Conservation (phyloP, 2,888 invertebrate genomes). For the Actias luna region DNA sequence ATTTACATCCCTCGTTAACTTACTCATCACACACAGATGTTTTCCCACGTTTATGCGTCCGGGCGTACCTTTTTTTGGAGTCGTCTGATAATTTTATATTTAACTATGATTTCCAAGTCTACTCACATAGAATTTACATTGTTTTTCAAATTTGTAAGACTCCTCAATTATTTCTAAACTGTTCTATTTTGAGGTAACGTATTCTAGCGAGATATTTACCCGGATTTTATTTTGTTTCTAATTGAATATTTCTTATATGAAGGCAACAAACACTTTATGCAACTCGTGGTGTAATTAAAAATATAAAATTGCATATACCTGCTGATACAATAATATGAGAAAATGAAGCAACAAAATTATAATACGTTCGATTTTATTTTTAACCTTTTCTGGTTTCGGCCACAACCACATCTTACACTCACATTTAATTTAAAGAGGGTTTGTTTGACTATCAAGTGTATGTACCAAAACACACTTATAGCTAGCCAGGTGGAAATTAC, state of each 20-base stretch:
- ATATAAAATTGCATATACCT: no score
- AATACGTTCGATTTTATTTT: no score
- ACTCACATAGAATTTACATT: neutral
- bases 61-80: constrained; percentile 4
- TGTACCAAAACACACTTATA: no score
- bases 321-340: no score
- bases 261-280: no score
- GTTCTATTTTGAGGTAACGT: neutral
- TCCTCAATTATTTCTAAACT: neutral
- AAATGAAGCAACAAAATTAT: no score
- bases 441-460: no score
- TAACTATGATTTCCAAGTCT: neutral
- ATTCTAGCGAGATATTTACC: neutral
- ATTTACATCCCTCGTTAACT: constrained; percentile 18
- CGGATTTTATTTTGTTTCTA: neutral
- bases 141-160: neutral
- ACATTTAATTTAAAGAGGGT: no score
- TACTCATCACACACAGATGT: constrained; percentile 14
- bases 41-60: constrained; percentile 9
- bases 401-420: no score
- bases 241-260: neutral
- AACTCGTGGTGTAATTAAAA: no score
- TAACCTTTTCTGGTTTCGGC: no score
- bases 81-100: constrained; percentile 6
- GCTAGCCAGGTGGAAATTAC: no score